These are phyloP conservation scores for Ectemnius continuus DNA, from an alignment of 2,888 invertebrate species.

Conservation along the genomic window DNA sequence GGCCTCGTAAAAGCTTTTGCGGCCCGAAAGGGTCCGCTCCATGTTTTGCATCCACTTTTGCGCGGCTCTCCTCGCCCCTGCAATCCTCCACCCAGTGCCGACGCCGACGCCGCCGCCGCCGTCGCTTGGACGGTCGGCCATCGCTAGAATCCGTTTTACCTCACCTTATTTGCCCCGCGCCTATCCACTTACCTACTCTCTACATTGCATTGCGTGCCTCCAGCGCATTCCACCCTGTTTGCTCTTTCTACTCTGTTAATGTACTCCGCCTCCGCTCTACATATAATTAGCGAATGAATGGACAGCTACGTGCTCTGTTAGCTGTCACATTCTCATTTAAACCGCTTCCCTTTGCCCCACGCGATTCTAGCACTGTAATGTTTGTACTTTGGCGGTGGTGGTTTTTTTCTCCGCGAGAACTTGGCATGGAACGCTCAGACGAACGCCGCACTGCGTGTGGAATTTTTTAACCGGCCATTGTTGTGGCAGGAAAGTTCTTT, in stretches of 20 bases:
- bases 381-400: too few species aligned
- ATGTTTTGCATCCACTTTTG: conserved; percentile 29
- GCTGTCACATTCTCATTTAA: too few species aligned
- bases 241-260: background rate
- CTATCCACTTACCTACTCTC: conserved; percentile 8
- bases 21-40: background rate
- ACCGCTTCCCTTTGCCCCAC: too few species aligned
- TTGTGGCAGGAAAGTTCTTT: too few species aligned
- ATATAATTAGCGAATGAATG: too few species aligned
- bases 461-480: too few species aligned
- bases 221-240: background rate
- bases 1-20: conserved; percentile 23
- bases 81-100: background rate
- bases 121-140: conserved; percentile 26
- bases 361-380: too few species aligned
- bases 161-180: conserved; percentile 23
- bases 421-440: too few species aligned
- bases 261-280: background rate
- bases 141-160: conserved; percentile 30
- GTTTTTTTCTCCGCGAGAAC: too few species aligned
- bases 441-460: too few species aligned
- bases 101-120: conserved; percentile 17
- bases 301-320: too few species aligned
- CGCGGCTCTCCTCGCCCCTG: too few species aligned
- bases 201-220: background rate